Evolutionary conservation across 2,797 vertebrate genomes (phyloP).

Genomic region (Leptodactylus fallax): DNA sequence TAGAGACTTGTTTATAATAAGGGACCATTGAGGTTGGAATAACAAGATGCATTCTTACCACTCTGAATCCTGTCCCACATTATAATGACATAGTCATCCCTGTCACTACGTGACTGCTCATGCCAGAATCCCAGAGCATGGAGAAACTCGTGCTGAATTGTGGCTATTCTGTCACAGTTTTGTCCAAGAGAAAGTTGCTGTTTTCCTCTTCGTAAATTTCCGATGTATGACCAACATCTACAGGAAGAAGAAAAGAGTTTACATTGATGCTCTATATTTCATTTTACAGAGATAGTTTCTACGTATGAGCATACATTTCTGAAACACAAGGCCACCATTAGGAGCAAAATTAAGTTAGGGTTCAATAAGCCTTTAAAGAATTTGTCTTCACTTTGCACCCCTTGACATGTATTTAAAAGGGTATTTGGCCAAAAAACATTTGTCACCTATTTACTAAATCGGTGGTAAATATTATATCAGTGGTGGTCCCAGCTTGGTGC

Average conservation of each 20-base stretch:
- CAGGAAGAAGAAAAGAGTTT: neutral
- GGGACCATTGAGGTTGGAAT: neutral
- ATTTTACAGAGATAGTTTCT: no score
- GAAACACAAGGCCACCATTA: no score
- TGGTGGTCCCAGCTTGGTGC: no score
- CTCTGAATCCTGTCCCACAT: constrained; percentile 83
- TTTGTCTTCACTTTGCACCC: no score
- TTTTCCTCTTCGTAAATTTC: constrained; percentile 79
- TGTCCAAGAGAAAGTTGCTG: constrained; percentile 86
- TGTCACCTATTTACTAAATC: no score
- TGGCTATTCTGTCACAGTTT: constrained; percentile 86
- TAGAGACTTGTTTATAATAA: neutral
- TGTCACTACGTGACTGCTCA: constrained; percentile 88
- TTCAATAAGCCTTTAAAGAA: no score
- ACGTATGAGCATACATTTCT: no score
- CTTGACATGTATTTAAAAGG: no score
- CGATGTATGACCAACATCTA: constrained; percentile 92
- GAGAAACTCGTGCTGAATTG: constrained; percentile 89
- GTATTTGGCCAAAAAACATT: no score
- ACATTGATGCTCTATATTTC: neutral
- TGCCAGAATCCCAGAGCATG: constrained; percentile 94
- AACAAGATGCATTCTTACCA: constrained; percentile 73
- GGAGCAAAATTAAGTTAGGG: no score
- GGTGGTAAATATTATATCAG: no score
- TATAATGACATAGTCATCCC: constrained; percentile 88